Base-by-base conservation (phyloP, 2,888 invertebrate species). In the Aplocera efformata region DNA sequence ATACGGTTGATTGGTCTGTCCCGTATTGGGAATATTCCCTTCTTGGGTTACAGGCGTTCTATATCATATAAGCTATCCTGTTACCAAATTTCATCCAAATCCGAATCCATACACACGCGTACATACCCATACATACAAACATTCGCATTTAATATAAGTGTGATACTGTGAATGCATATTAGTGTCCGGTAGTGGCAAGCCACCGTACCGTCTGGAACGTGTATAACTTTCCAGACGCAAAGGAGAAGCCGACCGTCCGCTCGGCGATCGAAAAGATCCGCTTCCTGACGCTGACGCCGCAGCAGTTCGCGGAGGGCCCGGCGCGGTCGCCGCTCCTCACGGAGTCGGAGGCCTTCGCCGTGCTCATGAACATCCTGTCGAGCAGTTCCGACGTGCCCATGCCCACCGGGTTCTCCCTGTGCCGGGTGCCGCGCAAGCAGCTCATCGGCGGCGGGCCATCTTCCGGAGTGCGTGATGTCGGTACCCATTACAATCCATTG, bases 261-360 rank as follows among this genome's bases (percentile, higher is more conserved):
- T 90, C 92, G 56, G 93, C 93, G 0, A 85, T 95, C 1, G 92
- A 91, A 64, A 94, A 95, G 77, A 92, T 96, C 45, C 90, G 95
- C 11, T 96, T 96, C 77, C 86, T 96, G 7, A 94, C 94, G 0
- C 80, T 96, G 53, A 92, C 92, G 0, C 94, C 95, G 0, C 92
- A 94, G 67, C 93, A 95, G 79, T 96, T 96, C 72, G 95, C 96
- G 0, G 94, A 94, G 60, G 94, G 94, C 0, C 94, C 95, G 0
- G 95, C 94, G 0, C 90, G 92, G 32, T 95, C 95, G 7, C 81
- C 89, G n/a, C 79, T 96, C 6, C 85, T 96, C 13, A 90, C 92
- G 0, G 92, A 94, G 72, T 90, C 94, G 1, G 96, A 96, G 68
- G 92, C 94, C 7, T 93, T 95, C 63, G 91, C 94, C 0, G 93